Conservation (phyloP, 2,797 vertebrate genomes). For the Uromys caudimaculatus region DNA sequence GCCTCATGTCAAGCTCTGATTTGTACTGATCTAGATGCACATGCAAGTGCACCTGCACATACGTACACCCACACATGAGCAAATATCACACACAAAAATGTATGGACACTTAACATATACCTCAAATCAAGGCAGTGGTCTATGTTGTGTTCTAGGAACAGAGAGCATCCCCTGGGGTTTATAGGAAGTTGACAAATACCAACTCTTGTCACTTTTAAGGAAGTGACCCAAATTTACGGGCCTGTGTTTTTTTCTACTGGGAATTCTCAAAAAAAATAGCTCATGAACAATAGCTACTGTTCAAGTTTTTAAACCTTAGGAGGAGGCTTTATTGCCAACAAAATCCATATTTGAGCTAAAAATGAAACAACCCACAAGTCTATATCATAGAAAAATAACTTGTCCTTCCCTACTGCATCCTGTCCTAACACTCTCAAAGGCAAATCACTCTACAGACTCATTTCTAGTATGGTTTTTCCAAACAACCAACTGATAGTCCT, state of each 20-base stretch:
- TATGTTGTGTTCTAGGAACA: background rate
- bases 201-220: background rate
- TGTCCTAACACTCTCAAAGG: background rate
- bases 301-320: background rate
- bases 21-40: background rate
- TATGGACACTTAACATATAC: background rate
- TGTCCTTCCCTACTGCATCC: accelerated
- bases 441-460: accelerated
- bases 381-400: background rate
- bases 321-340: background rate
- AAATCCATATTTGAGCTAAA: background rate
- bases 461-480: background rate
- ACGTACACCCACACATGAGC: background rate
- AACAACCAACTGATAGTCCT: background rate
- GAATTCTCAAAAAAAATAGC: background rate
- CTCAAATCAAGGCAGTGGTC: background rate
- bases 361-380: background rate
- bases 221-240: background rate
- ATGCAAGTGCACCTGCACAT: background rate
- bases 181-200: background rate
- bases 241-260: background rate
- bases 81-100: background rate
- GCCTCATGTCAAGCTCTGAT: background rate
- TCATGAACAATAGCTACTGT: background rate
- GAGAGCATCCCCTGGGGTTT: background rate